These are phyloP conservation scores for Rhynchomys soricoides DNA, from an alignment of 2,113 vertebrate genomes.

Conservation along the genomic window DNA sequence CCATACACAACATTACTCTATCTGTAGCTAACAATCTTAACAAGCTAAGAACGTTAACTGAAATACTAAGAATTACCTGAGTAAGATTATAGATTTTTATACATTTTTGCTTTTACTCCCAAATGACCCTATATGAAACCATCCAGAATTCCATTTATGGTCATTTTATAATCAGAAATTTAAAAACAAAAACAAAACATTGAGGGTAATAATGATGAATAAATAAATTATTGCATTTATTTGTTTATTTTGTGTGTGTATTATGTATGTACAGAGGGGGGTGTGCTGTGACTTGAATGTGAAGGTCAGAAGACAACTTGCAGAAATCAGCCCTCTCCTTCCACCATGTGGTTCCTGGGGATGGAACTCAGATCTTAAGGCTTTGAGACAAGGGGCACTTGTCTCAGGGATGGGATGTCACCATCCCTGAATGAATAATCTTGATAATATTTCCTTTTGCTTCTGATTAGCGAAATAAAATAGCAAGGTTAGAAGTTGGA, in stretches of 20 bases:
- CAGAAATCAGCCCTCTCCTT: not conserved
- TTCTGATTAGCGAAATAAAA: not conserved
- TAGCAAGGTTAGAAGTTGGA: constrained; percentile 8
- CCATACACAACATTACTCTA: not conserved
- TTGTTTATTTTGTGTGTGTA: too few species aligned
- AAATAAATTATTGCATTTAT: not conserved
- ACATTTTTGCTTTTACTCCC: not conserved
- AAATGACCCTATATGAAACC: not conserved
- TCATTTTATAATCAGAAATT: constrained; percentile 38
- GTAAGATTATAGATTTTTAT: not conserved
- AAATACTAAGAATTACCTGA: not conserved
- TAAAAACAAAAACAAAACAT: not conserved
- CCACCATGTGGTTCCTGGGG: not conserved
- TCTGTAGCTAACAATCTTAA: not conserved
- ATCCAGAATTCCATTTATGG: not conserved
- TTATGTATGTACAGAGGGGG: not conserved
- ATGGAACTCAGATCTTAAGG: too few species aligned
- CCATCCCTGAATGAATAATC: not conserved
- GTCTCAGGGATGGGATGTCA: too few species aligned
- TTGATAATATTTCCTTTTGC: not conserved
- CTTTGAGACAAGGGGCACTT: too few species aligned
- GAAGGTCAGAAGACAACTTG: not conserved
- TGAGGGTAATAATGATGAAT: not conserved
- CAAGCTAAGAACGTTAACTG: constrained; percentile 20
- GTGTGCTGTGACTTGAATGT: not conserved